Evolutionary conservation across 2,797 vertebrate genomes (phyloP).

Genomic region (Avahi laniger): DNA sequence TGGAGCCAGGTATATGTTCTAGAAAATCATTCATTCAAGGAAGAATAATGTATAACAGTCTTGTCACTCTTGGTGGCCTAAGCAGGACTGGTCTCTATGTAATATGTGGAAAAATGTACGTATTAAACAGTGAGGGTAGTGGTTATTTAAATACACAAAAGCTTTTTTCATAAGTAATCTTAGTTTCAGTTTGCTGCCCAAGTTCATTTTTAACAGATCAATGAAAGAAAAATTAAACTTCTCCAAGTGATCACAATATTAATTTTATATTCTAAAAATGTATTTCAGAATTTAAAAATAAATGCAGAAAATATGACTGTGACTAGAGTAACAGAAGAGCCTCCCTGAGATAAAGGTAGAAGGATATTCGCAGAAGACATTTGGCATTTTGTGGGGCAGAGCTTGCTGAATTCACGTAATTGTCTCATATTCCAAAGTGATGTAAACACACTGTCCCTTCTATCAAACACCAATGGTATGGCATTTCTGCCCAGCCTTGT

Average conservation of each 20-base stretch:
- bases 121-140: background rate
- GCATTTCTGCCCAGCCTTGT: background rate
- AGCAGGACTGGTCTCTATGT: background rate
- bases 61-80: accelerated
- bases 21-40: background rate
- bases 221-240: background rate
- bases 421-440: background rate
- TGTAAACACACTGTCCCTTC: background rate
- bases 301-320: background rate
- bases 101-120: background rate
- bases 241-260: background rate
- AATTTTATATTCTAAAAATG: background rate
- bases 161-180: background rate
- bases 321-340: background rate
- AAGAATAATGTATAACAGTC: background rate
- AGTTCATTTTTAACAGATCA: background rate
- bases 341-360: background rate
- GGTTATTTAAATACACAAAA: background rate
- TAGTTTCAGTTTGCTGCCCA: background rate
- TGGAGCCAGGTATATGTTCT: background rate
- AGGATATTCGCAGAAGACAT: background rate
- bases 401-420: background rate
- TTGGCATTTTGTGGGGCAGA: background rate
- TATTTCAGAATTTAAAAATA: background rate
- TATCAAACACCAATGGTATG: background rate